Conservation (phyloP, 1,140 invertebrate genomes). For the Drosophila funebris region DNA sequence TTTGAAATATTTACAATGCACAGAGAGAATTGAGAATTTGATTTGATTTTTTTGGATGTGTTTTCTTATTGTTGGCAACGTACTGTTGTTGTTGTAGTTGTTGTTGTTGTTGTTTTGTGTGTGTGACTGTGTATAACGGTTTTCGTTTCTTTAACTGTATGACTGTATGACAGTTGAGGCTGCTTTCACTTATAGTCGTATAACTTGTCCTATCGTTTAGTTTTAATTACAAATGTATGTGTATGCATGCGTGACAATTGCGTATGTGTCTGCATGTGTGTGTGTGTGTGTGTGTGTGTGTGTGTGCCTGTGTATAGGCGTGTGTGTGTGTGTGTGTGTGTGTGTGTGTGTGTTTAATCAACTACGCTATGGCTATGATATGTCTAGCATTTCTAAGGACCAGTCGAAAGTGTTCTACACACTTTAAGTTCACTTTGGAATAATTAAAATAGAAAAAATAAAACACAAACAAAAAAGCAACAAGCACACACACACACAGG, state of each 20-base stretch:
- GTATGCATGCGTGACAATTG: not conserved
- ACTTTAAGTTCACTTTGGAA: slow-evolving; percentile 19
- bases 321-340: not conserved
- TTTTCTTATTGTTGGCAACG: slow-evolving; percentile 24
- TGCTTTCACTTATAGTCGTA: slow-evolving; percentile 26
- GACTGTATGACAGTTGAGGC: slow-evolving; percentile 51
- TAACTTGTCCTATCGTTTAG: slow-evolving; percentile 19
- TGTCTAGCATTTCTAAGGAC: slow-evolving; percentile 29
- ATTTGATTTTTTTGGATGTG: slow-evolving; percentile 6
- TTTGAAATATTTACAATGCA: slow-evolving; percentile 45
- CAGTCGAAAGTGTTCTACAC: slow-evolving; percentile 41
- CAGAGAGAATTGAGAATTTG: slow-evolving; percentile 13
- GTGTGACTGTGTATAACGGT: slow-evolving; percentile 28
- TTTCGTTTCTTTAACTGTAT: slow-evolving; percentile 23
- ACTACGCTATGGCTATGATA: slow-evolving; percentile 33
- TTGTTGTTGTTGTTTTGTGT: no score
- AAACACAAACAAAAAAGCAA: slow-evolving; percentile 1
- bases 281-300: slow-evolving; percentile 1
- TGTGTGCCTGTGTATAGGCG: no score
- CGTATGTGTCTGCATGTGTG: not conserved
- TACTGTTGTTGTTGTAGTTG: slow-evolving; percentile 17
- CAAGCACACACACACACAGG: slow-evolving; percentile 6
- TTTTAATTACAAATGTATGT: slow-evolving; percentile 32
- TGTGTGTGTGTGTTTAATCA: not conserved
- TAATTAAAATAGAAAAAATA: slow-evolving; percentile 9